Evolutionary conservation across 2,797 vertebrate genomes (phyloP), one percentile per base, ranked within the genome.

Genomic region (Enteromius trimaculatus): DNA sequence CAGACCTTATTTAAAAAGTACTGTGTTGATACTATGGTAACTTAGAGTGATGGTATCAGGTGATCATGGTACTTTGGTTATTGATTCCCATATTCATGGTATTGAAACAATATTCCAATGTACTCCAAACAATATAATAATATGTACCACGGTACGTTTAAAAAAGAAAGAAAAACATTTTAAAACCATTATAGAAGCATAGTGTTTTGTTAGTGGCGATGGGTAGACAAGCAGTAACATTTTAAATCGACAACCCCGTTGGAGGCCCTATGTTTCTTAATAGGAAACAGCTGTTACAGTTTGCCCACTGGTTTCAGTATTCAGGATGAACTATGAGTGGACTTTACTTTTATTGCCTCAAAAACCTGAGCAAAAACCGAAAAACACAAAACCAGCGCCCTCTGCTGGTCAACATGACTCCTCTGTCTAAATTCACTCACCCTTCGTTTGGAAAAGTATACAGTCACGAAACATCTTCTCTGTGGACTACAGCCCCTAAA

Each of bases 351-450:
- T 44, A 2, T 23, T 49, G 8, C 16, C 19, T 65, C 23, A 49
- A 39, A 7, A 64, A 51, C 3, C 1, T 53, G 37, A 75, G 39
- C 14, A 68, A 79, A 44, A 51, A 42, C 9, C 4, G 1, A 42
- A 65, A 83, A 65, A 3, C 3, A 26, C 34, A 26, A 34, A 66
- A 68, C 19, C 39, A 26, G 19, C 62, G 44, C n/a, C 83, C 68
- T 76, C 82, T 74, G 23, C 42, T 78, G 85, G 39, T 21, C 31
- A 77, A 26, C 3, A 7, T 19, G 7, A 16, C 47, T 44, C 53
- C 26, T 6, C 39, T 29, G 26, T 16, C 14, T 31, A 21, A 23
- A 39, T 8, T 66, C 47, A 58, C 16, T 44, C 17, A 31, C 39
- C 34, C 16, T 17, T n/a, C 26, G 2, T n/a, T 44, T 3, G 29